A percentile compares a stretch with the other conserved stretches of the same genome.
Evolutionary conservation across 2,888 invertebrate genomes (phyloP).

Genomic region (Macrosiphum euphorbiae): DNA sequence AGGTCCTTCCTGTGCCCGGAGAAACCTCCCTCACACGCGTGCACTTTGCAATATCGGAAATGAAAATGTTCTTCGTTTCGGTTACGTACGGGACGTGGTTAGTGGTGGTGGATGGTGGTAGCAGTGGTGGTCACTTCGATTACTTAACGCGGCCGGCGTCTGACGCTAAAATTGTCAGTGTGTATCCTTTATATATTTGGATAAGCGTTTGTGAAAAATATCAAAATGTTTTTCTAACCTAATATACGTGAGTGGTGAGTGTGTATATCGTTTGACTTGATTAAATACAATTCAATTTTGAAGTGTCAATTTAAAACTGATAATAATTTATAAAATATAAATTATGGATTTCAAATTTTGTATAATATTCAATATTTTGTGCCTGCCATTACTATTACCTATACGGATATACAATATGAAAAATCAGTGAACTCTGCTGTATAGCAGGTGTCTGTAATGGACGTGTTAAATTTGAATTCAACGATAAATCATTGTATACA

Average conservation of each 20-base stretch:
- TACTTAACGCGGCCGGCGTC: slow-evolving; percentile 52
- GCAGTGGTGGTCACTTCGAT: slow-evolving; percentile 52
- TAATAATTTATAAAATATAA: neutral
- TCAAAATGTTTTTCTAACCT: slow-evolving; percentile 19
- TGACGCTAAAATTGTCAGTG: slow-evolving; percentile 35
- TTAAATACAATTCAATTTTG: neutral
- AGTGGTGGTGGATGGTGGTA: neutral
- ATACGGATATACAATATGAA: no score
- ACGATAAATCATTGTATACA: no score
- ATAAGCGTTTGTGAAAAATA: slow-evolving; percentile 39
- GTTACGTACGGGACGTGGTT: slow-evolving; percentile 1
- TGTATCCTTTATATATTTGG: neutral
- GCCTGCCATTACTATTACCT: neutral
- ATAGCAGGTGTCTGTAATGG: no score
- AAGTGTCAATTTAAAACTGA: neutral
- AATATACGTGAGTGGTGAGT: neutral
- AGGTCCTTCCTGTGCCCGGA: slow-evolving; percentile 57
- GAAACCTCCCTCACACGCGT: slow-evolving; percentile 33
- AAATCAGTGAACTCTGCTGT: neutral
- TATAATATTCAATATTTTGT: neutral
- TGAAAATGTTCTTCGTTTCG: slow-evolving; percentile 58
- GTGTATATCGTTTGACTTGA: neutral
- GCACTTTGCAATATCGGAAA: slow-evolving; percentile 59
- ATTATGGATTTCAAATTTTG: neutral
- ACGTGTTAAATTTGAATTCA: neutral